Evolutionary conservation across 2,113 vertebrate species (phyloP), one percentile per base, ranked within the genome.

Genomic region (Polypterus senegalus): DNA sequence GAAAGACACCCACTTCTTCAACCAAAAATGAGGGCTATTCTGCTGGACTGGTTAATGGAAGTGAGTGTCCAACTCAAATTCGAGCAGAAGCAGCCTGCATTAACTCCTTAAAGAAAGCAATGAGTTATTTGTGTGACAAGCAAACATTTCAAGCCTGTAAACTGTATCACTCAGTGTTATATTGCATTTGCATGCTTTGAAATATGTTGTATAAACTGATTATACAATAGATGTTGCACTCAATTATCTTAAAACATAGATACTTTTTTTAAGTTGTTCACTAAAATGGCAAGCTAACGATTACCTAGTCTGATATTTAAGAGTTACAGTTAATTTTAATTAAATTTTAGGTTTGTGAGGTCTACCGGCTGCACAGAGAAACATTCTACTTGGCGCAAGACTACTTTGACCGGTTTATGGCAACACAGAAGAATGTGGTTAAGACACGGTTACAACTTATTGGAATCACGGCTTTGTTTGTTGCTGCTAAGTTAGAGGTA

Each of bases 1-100:
- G 80, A 90, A 62, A 91, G 84, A 49, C 96, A 99, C 63, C 96
- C 96, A 27, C 89, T 91, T 49, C 81, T 99, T 59, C 90, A 96
- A 77, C 90, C 92, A 47, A 92, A 89, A 71, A 98, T 98, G 95
- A 89, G 96, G 71, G 75, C 92, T 0, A 79, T 98, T 67, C 90
- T 99, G 9, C 81, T 99, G 70, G 95, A 99, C 69, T 99, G 96
- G 96, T 78, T 99, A 6, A 97, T 97, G 89, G 94, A 99, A 92
- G 96, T 96, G 48, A 78, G 88, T 60, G 57, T 43, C 10, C 49
- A 4, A 49, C 27, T 27, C 27, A 55, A 10, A 3, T n/a, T 54
- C n/a, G 9, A 54, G 9, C 9, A 9, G 53, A n/a, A 9, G 53
- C n/a, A 9, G 9, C 9, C n/a, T n/a, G 53, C 9, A 9, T 9